phyloP scores from a whole-genome alignment of 2,113 vertebrate genomes.

The Girardinichthys multiradiatus region DNA sequence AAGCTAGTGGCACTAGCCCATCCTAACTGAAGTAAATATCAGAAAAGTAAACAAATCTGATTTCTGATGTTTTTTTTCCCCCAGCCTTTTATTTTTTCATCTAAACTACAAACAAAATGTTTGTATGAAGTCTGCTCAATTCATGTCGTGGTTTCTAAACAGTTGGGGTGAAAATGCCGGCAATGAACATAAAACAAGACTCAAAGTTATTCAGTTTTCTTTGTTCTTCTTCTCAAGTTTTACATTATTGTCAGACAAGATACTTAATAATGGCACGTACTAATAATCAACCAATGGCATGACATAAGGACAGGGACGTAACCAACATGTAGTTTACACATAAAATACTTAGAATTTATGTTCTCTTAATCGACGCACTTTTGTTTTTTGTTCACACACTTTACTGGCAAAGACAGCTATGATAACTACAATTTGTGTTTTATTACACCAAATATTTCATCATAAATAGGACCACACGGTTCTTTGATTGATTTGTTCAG shows the following conservation, averaged over 20 bases:
- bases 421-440: constrained; percentile 27
- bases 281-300: constrained; percentile 53
- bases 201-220: neutral
- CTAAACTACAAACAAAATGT: too few species aligned
- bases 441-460: constrained; percentile 58
- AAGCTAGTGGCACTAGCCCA: too few species aligned
- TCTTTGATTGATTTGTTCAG: neutral
- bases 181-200: constrained; percentile 9
- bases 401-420: constrained; percentile 26
- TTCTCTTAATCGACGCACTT: constrained; percentile 45
- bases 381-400: constrained; percentile 20
- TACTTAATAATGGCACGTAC: constrained; percentile 63
- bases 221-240: neutral
- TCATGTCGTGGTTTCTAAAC: too few species aligned
- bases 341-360: constrained; percentile 42
- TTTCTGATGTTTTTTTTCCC: too few species aligned
- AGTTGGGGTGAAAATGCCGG: too few species aligned
- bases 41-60: too few species aligned
- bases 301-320: constrained; percentile 54
- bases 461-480: constrained; percentile 18
- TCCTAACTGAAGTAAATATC: too few species aligned
- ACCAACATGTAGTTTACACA: constrained; percentile 55
- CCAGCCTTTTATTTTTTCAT: too few species aligned
- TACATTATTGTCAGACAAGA: constrained; percentile 48
- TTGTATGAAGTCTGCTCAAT: too few species aligned